phyloP scores from a whole-genome alignment of 1,140 invertebrate species.

The Brachionus koreanus region DNA sequence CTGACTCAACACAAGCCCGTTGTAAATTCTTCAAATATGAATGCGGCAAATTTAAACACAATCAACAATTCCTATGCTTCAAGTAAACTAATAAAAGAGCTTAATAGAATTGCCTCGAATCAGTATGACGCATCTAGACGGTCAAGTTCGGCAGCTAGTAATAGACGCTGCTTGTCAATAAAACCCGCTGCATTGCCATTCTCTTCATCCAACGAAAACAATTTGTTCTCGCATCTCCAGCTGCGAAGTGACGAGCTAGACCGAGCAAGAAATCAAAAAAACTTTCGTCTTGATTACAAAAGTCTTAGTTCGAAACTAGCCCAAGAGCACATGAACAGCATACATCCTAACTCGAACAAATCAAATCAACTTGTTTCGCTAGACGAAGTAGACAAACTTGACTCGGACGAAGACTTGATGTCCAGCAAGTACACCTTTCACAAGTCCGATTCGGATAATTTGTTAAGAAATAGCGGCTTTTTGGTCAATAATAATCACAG shows the following conservation, averaged over 20 bases:
- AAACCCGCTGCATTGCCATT: conserved; percentile 35
- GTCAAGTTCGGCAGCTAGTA: not conserved
- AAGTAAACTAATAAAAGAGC: conserved; percentile 18
- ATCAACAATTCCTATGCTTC: conserved; percentile 21
- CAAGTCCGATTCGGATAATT: not conserved
- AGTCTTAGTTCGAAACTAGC: not conserved
- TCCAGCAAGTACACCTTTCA: not conserved
- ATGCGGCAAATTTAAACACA: not conserved
- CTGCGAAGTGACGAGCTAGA: conserved; percentile 26
- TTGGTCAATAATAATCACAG: not conserved
- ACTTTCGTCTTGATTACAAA: conserved; percentile 15
- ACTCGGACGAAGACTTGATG: not conserved
- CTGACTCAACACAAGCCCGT: not conserved
- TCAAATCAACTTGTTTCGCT: not conserved
- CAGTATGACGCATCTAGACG: not conserved
- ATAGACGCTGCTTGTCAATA: not conserved
- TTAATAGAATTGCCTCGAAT: not conserved
- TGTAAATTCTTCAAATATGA: not conserved
- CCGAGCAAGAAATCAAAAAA: not conserved
- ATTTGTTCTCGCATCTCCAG: not conserved
- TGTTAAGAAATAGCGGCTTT: not conserved
- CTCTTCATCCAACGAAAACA: not conserved
- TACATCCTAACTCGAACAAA: not conserved
- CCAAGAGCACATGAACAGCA: not conserved
- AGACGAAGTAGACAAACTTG: not conserved